phyloP scores from a whole-genome alignment of 2,888 invertebrate species.

The Bruchidius siliquastri region DNA sequence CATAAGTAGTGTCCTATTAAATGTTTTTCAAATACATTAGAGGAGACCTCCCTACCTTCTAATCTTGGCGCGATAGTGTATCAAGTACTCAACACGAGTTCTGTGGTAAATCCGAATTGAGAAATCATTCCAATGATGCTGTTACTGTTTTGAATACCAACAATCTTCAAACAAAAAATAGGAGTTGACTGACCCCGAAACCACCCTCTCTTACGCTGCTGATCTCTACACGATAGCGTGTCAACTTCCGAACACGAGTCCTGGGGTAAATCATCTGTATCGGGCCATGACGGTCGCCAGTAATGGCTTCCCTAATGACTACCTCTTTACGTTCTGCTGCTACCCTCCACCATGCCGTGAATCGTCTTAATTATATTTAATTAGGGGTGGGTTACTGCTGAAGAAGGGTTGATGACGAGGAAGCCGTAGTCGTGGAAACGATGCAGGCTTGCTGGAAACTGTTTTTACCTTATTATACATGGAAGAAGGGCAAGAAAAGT shows the following conservation, averaged over 20 bases:
- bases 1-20: too few relatives aligned
- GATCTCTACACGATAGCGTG: not conserved
- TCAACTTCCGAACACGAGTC: not conserved
- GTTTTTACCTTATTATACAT: not conserved
- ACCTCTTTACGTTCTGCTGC: not conserved
- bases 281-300: not conserved
- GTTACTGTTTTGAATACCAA: too few relatives aligned
- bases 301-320: not conserved
- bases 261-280: not conserved
- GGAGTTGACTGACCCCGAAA: too few relatives aligned
- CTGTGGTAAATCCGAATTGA: too few relatives aligned
- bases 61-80: too few relatives aligned
- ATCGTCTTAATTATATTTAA: not conserved
- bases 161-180: too few relatives aligned
- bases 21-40: too few relatives aligned
- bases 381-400: not conserved
- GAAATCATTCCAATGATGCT: too few relatives aligned
- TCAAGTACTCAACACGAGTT: too few relatives aligned
- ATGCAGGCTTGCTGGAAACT: not conserved
- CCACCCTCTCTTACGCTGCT: not conserved
- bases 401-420: not conserved
- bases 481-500: not conserved
- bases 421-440: not conserved
- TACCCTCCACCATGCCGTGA: not conserved
- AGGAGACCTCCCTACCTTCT: too few relatives aligned